Base-by-base conservation (phyloP, 53 echinoderm and acorn worm species). In the Patiria pectinifera region DNA sequence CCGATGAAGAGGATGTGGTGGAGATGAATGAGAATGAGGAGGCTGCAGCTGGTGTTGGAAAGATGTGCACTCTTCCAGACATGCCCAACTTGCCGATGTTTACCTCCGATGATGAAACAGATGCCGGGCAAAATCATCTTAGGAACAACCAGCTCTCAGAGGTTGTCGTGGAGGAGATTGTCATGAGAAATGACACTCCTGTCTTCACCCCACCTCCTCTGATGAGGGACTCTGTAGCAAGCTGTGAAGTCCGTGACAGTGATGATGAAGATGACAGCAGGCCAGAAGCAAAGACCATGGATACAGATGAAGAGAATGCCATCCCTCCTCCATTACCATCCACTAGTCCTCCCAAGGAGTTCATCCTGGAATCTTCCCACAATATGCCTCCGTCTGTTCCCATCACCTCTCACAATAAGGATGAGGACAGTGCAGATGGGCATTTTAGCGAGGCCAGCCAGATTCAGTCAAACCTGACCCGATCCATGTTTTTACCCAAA, bases 1-100 rank as follows among this genome's bases (percentile, higher is more conserved):
- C 94, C 2, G 96, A 94, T 91, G 91, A 92, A 82, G 79, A 92
- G n/a, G 83, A 93, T 0, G 83, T 35, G 21, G 18, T 71, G 19
- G 93, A 93, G 25, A 61, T 59, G 46, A 35, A 71, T 12, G 5
- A 47, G 58, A 77, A 81, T 45, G 80, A 90, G 22, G 90, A 90
- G 63, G 43, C 80, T 6, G 11, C 22, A 11, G 75, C 5, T n/a
- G 58, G 63, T 63, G 35, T 49, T 81, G 25, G 58, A 4, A 69
- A 8, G 80, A 53, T 80, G 77, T 10, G 35, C 11, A 63, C 62
- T 23, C 46, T 80, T 11, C 69, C 78, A 26, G 87, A 87, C 8
- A 66, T 82, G 6, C 24, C 82, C n/a, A 59, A 72, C 21, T 16
- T 85, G 63, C 82, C 77, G 21, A 21, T 63, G 23, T 63, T 44